Base-by-base conservation (phyloP, 2,888 invertebrate species). In the Macaria notata region DNA sequence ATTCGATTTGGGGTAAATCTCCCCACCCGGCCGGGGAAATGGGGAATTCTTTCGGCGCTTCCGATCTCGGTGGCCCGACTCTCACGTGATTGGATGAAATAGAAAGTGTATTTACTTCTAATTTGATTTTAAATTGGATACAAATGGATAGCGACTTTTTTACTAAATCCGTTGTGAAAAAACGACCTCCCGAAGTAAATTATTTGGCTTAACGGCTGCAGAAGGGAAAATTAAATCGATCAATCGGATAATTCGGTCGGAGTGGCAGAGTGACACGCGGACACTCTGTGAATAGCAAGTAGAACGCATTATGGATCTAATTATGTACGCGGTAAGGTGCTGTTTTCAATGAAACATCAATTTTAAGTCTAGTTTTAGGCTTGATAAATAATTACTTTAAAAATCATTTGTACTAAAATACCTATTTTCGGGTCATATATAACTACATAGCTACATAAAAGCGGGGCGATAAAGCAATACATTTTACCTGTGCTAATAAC, bases 111-210 rank as follows among this genome's bases (percentile, higher is more conserved):
- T 85, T 87, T 86, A 88, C 86, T 86, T 86, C 81, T 85, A 86
- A 88, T 88, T 88, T 85, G 83, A 83, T 88, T 88, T 86, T 86
- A 86, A 86, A 89, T 88, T 88, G 85, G 84, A 86, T 84, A 87
- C 84, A 86, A 85, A 86, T 85, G 83, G 85, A 83, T 79, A 78
- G 76, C 72, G 76, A 69, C 72, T 78, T 81, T 81, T 79, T 75
- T 75, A 75, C 72, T 74, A 79, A 84, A 84, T 82, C 84, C 73
- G 64, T 67, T 65, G 68, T 74, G 57, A 62, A 53, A 78, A 74
- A 70, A 67, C 64, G 73, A 66, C 68, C 71, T 72, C 70, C 68
- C 56, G 68, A 41, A 69, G 72, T 76, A 78, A 81, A 83, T 83
- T 81, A 81, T 84, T 77, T 74, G 71, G 78, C 76, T 82, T 78